Evolutionary conservation across 2,113 vertebrate genomes (phyloP).

Genomic region (Engraulis encrasicolus): DNA sequence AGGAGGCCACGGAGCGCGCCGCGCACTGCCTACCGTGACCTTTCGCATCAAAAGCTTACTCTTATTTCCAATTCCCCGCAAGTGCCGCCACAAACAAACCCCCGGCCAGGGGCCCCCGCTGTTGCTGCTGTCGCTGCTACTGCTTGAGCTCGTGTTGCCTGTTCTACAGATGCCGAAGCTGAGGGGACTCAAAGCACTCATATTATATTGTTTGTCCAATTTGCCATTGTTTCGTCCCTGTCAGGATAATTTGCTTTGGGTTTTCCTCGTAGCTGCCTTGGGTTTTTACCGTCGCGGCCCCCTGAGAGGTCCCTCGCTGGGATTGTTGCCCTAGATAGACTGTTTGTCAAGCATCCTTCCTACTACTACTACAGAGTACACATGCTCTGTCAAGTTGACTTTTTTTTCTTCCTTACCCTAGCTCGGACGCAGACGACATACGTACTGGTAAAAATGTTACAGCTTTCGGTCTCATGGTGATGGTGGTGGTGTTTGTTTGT

Average conservation of each 20-base stretch:
- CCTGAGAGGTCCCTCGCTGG: slow-evolving; percentile 68
- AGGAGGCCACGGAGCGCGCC: slow-evolving; percentile 60
- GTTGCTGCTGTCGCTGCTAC: no score
- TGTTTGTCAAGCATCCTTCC: slow-evolving; percentile 78
- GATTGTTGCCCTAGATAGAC: slow-evolving; percentile 79
- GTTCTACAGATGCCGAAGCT: no score
- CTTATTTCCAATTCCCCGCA: slow-evolving; percentile 76
- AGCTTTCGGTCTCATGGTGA: slow-evolving; percentile 73
- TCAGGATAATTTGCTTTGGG: slow-evolving; percentile 84
- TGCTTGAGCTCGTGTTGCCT: no score
- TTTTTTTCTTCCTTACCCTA: slow-evolving; percentile 56
- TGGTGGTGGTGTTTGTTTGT: no score
- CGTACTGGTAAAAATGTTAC: slow-evolving; percentile 74
- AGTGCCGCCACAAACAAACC: slow-evolving; percentile 67
- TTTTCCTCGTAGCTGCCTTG: slow-evolving; percentile 76
- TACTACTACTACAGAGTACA: no score
- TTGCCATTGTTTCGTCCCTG: slow-evolving; percentile 83
- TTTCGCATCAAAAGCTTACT: slow-evolving; percentile 78
- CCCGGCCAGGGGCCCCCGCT: slow-evolving; percentile 70
- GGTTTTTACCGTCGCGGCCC: slow-evolving; percentile 69
- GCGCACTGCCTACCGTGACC: slow-evolving; percentile 73
- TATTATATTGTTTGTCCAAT: slow-evolving; percentile 85
- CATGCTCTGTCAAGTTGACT: slow-evolving; percentile 78
- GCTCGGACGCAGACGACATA: slow-evolving; percentile 69
- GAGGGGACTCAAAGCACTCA: slow-evolving; percentile 76